Percentiles rank a stretch among this genome's conserved stretches.
Conservation (phyloP, 1,140 invertebrate species). For the Phymorhynchus buccinoides region DNA sequence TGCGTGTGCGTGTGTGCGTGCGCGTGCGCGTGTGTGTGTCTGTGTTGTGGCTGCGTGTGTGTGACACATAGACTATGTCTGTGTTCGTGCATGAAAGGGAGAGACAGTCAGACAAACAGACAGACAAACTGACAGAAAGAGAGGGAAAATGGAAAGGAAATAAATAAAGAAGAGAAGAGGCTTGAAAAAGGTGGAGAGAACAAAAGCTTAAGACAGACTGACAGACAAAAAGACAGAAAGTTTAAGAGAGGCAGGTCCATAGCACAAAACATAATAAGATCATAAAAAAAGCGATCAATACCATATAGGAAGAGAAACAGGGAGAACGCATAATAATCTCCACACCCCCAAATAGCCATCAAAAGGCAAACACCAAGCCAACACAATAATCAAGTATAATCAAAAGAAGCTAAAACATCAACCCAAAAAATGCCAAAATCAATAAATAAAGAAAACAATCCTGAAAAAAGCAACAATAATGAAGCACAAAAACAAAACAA, state of each 20-base stretch:
- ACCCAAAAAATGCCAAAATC: too few species aligned
- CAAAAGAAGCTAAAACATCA: too few species aligned
- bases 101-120: neutral
- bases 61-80: too few species aligned
- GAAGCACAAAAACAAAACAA: neutral
- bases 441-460: too few species aligned
- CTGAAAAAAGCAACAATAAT: neutral
- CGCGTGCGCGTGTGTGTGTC: too few species aligned
- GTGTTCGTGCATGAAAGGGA: too few species aligned
- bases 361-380: too few species aligned
- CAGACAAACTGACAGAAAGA: neutral
- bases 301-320: neutral
- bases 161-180: neutral
- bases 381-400: too few species aligned
- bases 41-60: too few species aligned
- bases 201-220: neutral
- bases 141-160: neutral
- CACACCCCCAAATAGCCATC: neutral
- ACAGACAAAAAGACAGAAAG: conserved; percentile 7
- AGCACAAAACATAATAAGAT: neutral
- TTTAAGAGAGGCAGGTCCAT: neutral
- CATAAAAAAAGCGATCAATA: neutral
- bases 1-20: too few species aligned
- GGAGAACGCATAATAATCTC: neutral
- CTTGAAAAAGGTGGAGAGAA: neutral